phyloP scores from a whole-genome alignment of 2,888 invertebrate species.

The Globia sparganii region DNA sequence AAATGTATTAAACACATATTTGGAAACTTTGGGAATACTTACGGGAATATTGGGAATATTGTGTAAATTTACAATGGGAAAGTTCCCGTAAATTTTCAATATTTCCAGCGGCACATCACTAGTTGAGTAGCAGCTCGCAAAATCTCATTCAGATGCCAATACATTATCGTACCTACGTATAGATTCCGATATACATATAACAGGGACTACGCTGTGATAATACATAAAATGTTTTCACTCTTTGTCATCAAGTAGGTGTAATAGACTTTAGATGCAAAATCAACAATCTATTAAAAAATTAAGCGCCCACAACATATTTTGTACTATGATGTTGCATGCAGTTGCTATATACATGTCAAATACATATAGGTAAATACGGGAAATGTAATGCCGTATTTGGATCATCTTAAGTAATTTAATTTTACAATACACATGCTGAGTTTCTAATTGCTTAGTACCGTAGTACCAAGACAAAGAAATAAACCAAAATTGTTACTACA shows the following conservation, averaged over 20 bases:
- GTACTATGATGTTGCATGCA: not conserved
- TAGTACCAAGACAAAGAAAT: not conserved
- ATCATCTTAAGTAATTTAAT: not conserved
- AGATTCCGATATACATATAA: constrained; percentile 35
- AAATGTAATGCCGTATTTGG: not conserved
- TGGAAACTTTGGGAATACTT: no score
- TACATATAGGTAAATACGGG: not conserved
- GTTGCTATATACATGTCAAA: no score
- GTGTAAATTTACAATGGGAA: no score
- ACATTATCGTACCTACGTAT: constrained; percentile 63
- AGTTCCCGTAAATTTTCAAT: no score
- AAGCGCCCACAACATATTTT: not conserved
- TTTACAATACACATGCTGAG: not conserved
- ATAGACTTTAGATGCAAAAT: constrained; percentile 15
- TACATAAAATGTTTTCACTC: constrained; percentile 42
- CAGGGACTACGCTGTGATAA: constrained; percentile 39
- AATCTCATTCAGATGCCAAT: constrained; percentile 81
- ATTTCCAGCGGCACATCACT: no score
- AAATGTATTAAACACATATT: no score
- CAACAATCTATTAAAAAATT: constrained; percentile 7
- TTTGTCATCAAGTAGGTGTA: constrained; percentile 32
- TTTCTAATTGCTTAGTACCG: no score
- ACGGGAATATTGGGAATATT: no score
- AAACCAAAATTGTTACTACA: not conserved
- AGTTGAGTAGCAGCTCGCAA: constrained; percentile 76